Conservation (phyloP, 2,113 vertebrate genomes). For the Falco punctatus region DNA sequence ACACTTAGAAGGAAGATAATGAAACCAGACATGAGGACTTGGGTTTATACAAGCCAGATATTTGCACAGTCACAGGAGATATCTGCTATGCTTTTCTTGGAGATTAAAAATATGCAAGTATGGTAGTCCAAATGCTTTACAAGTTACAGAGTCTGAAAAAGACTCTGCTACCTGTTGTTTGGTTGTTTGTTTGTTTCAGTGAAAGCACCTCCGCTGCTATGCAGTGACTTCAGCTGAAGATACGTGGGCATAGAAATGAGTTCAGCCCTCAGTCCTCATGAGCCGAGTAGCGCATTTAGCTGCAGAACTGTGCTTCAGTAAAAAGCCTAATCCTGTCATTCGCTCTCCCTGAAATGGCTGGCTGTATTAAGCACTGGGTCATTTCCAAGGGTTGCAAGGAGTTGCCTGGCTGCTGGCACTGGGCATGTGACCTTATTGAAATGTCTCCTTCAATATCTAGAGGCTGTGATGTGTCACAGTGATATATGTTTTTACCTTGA, state of each 20-base stretch:
- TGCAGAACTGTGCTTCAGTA: neutral
- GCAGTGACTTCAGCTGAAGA: neutral
- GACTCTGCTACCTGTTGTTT: neutral
- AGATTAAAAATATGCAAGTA: neutral
- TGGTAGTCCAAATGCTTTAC: neutral
- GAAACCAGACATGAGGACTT: neutral
- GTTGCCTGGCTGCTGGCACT: neutral
- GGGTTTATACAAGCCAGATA: neutral
- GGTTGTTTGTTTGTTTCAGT: neutral
- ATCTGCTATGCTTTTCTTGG: neutral
- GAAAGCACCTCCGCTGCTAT: neutral
- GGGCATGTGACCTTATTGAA: neutral
- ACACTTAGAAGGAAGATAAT: conserved; percentile 23
- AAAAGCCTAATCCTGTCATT: neutral
- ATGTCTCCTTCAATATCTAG: conserved; percentile 20
- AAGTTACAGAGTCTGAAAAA: neutral
- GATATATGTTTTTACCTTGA: conserved; percentile 25
- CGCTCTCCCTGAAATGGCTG: neutral
- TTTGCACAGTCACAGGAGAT: neutral
- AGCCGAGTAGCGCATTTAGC: neutral
- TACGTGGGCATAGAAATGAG: neutral
- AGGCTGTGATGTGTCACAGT: neutral
- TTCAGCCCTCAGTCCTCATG: neutral
- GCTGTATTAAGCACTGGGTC: neutral
- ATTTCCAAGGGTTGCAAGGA: conserved; percentile 2